Base-by-base conservation (phyloP, 2,888 invertebrate genomes). In the Diarsia mendica region DNA sequence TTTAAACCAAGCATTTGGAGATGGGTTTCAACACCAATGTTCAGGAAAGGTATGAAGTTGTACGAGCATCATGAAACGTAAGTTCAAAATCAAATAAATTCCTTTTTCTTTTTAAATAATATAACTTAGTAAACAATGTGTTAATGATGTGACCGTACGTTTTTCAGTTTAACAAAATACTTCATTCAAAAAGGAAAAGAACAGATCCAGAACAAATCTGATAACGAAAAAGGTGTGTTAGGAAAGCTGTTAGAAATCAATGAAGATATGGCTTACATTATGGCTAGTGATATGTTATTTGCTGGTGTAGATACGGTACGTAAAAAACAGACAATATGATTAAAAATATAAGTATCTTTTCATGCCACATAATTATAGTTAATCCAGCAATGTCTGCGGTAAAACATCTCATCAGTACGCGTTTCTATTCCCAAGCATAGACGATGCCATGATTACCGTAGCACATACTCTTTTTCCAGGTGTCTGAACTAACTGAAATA, bases 281-380 rank as follows among this genome's bases (percentile, higher is more conserved):
- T 98, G 97, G 97, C 97, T 2, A 93, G 97, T 80, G 98, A 98
- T 85, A 97, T 98, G 97, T 87, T 98, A 60, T 95, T 97, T 66
- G 97, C 97, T 39, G 98, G 98, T 66, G 96, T 97, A n/a, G 98
- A 98, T 91, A 98, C 98, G 79, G 98, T 98, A 92, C 93, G 83
- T 2, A 48, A 49, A 49, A 61, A n/a, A 33, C 8, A 23, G 13
- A 23, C 9, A 20, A 15, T 33, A 39, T 63, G 11, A 28, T 13
- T 46, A 33, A 9, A 8, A 13, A 55, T n/a, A 6, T 9, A 9
- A 9, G 0, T 11, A 20, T 3, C 0, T 51, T 46, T 23, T 18
- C 39, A n/a, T 63, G 33, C 18, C 8, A 23, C n/a, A 28, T 28
- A 28, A 28, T n/a, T n/a, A 33, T 15, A 58, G 15, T 15, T 58